Conservation (phyloP, 1,140 invertebrate genomes). For the Dinoponera quadriceps region DNA sequence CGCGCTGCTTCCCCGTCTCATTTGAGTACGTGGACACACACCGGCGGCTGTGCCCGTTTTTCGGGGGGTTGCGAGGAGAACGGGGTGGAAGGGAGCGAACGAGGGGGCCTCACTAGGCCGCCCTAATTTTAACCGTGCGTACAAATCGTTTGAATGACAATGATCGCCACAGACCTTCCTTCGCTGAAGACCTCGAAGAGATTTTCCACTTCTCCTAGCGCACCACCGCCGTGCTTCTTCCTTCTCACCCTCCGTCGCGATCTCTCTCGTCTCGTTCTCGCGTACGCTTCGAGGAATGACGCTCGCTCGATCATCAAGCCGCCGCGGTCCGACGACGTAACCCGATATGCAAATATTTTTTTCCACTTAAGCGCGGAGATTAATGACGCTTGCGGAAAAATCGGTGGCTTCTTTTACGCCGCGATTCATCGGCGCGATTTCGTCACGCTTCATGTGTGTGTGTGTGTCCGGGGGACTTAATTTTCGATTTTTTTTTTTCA, state of each 20-base stretch:
- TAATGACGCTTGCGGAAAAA: slow-evolving; percentile 75
- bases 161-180: slow-evolving; percentile 64
- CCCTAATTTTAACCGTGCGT: slow-evolving; percentile 80
- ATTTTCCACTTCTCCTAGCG: slow-evolving; percentile 56
- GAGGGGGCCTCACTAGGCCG: slow-evolving; percentile 37
- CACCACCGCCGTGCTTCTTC: neutral
- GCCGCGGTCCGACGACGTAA: slow-evolving; percentile 60
- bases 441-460: slow-evolving; percentile 47
- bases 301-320: slow-evolving; percentile 70
- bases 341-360: slow-evolving; percentile 82
- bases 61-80: slow-evolving; percentile 30
- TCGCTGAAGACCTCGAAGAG: slow-evolving; percentile 37
- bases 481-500: slow-evolving; percentile 76
- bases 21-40: slow-evolving; percentile 68
- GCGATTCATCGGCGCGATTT: slow-evolving; percentile 57
- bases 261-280: neutral
- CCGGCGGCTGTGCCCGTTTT: slow-evolving; percentile 36
- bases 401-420: slow-evolving; percentile 12
- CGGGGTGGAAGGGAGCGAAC: neutral
- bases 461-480: slow-evolving; percentile 72
- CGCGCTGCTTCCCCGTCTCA: slow-evolving; percentile 50
- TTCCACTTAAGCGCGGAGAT: slow-evolving; percentile 76
- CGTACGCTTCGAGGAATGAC: neutral
- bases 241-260: neutral
- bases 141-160: slow-evolving; percentile 82